Evolutionary conservation across 2,888 invertebrate species (phyloP), one percentile per base, ranked within the genome.

Genomic region (Chymomyza procnemis): DNA sequence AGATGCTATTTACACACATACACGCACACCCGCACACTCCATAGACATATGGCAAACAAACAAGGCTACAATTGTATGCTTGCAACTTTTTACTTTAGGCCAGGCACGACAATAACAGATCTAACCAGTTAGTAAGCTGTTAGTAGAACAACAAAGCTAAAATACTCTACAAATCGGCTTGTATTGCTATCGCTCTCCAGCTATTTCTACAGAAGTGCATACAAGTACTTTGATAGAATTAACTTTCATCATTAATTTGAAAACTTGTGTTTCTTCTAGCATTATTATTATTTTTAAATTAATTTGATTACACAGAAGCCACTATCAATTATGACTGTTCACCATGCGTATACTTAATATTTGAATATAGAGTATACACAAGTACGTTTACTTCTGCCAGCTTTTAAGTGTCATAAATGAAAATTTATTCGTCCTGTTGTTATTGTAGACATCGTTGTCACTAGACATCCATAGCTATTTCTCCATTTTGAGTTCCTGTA

Each of bases 331-430:
- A 9, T 34, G 3, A 8, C 9, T 8, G 34, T 2, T 9, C 2
- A 34, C 9, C 12, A 41, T 9, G 2, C 34, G 34, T 41, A 26
- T 26, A 26, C 26, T 26, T 4, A 26, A 6, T 26, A 41, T 41
- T 41, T 12, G 9, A 41, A 3, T 9, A 9, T 3, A 41, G 34
- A 41, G 34, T 22, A 60, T 60, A 12, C 21, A 54, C 54, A 54
- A 12, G 22, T 22, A 54, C 21, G 22, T 54, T 21, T 54, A 22
- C 54, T 14, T 54, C 8, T 71, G 74, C 70, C 66, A 69, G 82
- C 78, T 79, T 83, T 83, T 78, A 82, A 85, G 87, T 82, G 87
- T 83, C 83, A 83, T 83, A 83, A 87, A 83, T 87, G 83, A 87
- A 80, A 83, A 83, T 83, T 83, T 83, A 83, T 83, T 85, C 78